Percentiles rank a stretch among this genome's conserved stretches.
These are phyloP conservation scores for Stomatorhinus walkeri DNA, from an alignment of 2,797 vertebrate species.

Conservation along the genomic window DNA sequence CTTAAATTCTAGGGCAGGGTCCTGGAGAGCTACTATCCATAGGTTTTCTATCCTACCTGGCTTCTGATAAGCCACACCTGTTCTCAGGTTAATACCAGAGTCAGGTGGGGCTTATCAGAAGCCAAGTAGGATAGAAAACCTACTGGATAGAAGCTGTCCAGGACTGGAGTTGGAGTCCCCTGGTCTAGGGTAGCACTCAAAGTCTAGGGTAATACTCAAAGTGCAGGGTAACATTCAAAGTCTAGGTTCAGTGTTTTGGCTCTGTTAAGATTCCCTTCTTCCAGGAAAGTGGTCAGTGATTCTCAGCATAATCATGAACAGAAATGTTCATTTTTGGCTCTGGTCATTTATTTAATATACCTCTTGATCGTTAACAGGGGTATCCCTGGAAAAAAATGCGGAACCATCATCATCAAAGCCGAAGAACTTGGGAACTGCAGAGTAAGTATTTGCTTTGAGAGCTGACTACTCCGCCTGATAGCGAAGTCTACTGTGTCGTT, in stretches of 20 bases:
- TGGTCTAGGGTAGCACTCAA: no score
- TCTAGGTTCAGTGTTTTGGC: neutral
- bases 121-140: no score
- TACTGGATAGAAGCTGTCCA: no score
- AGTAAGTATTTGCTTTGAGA: conserved; percentile 58
- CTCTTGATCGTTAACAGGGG: conserved; percentile 61
- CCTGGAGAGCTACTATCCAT: no score
- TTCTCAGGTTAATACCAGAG: no score
- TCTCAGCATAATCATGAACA: conserved; percentile 5
- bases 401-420: conserved; percentile 83
- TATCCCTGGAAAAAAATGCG: conserved; percentile 83
- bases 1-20: no score
- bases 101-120: no score
- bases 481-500: neutral
- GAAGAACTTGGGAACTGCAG: conserved; percentile 91
- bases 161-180: no score
- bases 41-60: no score
- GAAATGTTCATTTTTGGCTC: neutral
- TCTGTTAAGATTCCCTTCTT: neutral
- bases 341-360: neutral
- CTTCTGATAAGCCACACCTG: no score
- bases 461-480: neutral
- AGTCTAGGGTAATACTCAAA: no score
- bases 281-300: neutral
- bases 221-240: neutral